Evolutionary conservation across 2,888 invertebrate genomes (phyloP), one percentile per base, ranked within the genome.

Genomic region (Platycnemis pennipes): DNA sequence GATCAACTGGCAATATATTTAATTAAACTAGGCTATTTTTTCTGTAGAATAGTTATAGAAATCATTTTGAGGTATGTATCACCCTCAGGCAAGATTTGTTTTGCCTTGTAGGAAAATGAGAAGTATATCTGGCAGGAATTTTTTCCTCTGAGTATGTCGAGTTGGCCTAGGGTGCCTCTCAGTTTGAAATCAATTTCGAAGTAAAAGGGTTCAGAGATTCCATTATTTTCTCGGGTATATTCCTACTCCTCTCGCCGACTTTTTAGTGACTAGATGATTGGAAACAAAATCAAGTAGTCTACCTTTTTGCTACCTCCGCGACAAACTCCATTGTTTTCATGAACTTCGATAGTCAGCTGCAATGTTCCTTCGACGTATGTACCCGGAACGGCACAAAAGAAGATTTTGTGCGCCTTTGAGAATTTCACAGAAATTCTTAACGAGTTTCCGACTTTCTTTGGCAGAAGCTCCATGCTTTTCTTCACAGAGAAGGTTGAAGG

Each of bases 361-460:
- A 37, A 31, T 77, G 77, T 77, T 77, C 37, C 37, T 2, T 11
- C 77, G 37, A 5, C 26, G 63, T 63, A n/a, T 63, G 26, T 63
- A 13, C 77, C 37, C 37, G 31, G 77, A 8, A 26, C 31, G 13
- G 16, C 37, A 77, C 77, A 37, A 13, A 77, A 77, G 31, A 37
- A 77, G 77, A 77, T 77, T 77, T 77, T 37, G 77, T 31, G 2
- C 37, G 31, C 77, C 37, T 77, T 77, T 77, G 77, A 77, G 13
- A 77, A 77, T 8, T 77, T 77, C 77, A 37, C 31, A 77, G 77
- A 77, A 77, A 37, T 77, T 77, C 77, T 77, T 77, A 77, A 37
- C 77, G 77, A 77, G 77, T 77, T 77, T 77, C 77, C 77, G 37
- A 37, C 7, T 37, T 77, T 37, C 77, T 77, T 77, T 37, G 77